Conservation (phyloP, 2,888 invertebrate genomes). For the Andrena bucephala region DNA sequence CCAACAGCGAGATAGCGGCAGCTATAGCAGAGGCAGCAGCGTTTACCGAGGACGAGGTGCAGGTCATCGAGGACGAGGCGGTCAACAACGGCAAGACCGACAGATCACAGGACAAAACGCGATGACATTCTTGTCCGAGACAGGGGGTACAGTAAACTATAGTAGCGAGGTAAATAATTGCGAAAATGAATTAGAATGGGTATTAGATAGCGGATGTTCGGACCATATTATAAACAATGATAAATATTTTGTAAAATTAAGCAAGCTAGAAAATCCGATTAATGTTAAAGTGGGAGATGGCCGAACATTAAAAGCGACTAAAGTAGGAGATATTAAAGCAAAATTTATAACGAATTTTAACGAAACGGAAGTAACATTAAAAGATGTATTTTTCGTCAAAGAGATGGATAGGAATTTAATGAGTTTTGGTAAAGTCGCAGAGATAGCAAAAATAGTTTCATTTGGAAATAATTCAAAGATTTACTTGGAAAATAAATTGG, state of each 20-base stretch:
- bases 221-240: background rate
- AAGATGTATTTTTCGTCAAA: conserved; percentile 40
- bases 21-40: too few species aligned
- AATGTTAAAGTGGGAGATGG: conserved; percentile 43
- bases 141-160: too few species aligned
- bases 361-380: background rate
- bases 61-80: too few species aligned
- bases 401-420: conserved; percentile 45
- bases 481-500: conserved; percentile 34
- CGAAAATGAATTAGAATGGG: conserved; percentile 31
- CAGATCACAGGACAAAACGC: background rate
- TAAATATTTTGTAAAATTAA: background rate
- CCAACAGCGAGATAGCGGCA: too few species aligned
- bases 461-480: too few species aligned
- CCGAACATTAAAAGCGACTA: conserved; percentile 34
- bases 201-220: conserved; percentile 29
- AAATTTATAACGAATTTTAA: background rate
- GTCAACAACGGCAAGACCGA: too few species aligned
- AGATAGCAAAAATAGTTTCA: conserved; percentile 32
- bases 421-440: conserved; percentile 32
- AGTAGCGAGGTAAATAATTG: background rate
- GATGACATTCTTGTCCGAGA: too few species aligned
- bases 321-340: conserved; percentile 20
- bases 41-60: too few species aligned
- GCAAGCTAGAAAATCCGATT: conserved; percentile 21